A percentile compares a stretch with the other conserved stretches of the same genome.
Conservation (phyloP, 2,888 invertebrate genomes). For the Autographa gamma region DNA sequence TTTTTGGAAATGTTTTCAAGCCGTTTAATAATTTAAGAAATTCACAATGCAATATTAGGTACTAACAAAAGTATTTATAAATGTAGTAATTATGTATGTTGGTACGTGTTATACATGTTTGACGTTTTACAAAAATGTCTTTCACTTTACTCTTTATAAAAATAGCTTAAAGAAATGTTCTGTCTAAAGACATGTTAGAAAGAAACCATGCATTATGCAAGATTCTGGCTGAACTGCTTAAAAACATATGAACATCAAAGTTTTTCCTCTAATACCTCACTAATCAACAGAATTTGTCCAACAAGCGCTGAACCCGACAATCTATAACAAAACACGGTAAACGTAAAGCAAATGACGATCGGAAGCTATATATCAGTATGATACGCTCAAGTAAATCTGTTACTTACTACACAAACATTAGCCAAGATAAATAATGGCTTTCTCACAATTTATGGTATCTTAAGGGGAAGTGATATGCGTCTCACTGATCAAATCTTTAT, state of each 20-base stretch:
- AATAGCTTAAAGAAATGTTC: too few relatives aligned
- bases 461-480: constrained; percentile 13
- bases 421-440: constrained; percentile 10
- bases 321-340: not conserved
- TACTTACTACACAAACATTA: constrained; percentile 17
- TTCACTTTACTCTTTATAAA: too few relatives aligned
- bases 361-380: constrained; percentile 36
- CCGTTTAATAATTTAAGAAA: too few relatives aligned
- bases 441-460: constrained; percentile 22
- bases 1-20: too few relatives aligned
- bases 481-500: not conserved
- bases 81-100: too few relatives aligned
- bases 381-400: constrained; percentile 14
- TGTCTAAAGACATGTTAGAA: too few relatives aligned
- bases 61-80: too few relatives aligned
- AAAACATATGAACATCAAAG: not conserved
- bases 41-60: too few relatives aligned
- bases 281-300: constrained; percentile 9
- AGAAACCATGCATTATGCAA: too few relatives aligned
- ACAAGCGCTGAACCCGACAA: constrained; percentile 19
- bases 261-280: not conserved
- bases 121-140: too few relatives aligned
- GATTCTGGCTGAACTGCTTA: too few relatives aligned
- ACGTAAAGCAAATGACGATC: constrained; percentile 28
- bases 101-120: too few relatives aligned